Conservation (phyloP, 2,113 vertebrate species). For the Mobula hypostoma region DNA sequence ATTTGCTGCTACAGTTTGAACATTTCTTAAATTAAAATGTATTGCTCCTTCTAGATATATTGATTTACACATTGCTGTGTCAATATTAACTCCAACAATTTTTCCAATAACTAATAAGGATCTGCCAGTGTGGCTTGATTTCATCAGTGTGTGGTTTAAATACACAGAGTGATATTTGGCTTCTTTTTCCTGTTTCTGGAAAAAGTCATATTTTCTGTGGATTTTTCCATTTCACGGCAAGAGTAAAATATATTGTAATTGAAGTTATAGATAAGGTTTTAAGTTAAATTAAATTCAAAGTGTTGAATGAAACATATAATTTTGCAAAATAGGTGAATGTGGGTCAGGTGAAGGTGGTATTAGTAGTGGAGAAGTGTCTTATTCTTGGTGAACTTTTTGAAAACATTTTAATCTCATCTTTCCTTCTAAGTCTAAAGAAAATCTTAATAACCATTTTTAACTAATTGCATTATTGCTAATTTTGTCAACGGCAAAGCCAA, state of each 20-base stretch:
- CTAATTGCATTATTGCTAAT: background rate
- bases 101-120: constrained; percentile 94
- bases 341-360: background rate
- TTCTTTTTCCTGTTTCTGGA: constrained; percentile 42
- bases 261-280: background rate
- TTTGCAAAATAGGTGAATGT: background rate
- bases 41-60: constrained; percentile 93
- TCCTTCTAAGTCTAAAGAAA: background rate
- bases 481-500: background rate
- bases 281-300: background rate
- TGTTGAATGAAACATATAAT: background rate
- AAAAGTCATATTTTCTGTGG: constrained; percentile 27
- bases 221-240: background rate
- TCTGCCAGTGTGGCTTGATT: constrained; percentile 68
- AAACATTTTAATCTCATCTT: background rate
- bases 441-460: background rate
- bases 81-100: constrained; percentile 87
- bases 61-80: constrained; percentile 87
- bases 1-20: constrained; percentile 91
- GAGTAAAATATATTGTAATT: background rate
- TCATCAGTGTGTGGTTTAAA: constrained; percentile 68
- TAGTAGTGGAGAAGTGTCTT: background rate
- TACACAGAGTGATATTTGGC: constrained; percentile 57
- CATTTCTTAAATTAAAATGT: constrained; percentile 99
- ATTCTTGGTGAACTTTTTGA: background rate